Evolutionary conservation across 2,113 vertebrate species (phyloP).

Genomic region (Nesogale talazaci): DNA sequence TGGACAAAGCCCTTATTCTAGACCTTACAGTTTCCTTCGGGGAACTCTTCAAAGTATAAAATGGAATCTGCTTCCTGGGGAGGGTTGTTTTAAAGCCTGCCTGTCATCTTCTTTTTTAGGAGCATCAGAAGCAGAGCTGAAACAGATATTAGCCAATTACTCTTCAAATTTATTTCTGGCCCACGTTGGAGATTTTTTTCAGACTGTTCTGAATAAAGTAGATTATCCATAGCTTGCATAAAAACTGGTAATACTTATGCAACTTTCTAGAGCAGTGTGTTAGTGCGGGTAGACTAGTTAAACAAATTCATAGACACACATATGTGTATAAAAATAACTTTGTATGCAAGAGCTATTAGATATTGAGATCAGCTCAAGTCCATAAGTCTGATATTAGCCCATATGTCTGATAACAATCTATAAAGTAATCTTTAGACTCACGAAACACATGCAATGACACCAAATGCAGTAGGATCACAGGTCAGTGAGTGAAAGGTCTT

Average conservation of each 20-base stretch:
- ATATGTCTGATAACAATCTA: no score
- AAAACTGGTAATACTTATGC: neutral
- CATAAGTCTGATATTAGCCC: no score
- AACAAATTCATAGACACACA: no score
- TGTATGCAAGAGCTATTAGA: no score
- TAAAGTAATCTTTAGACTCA: no score
- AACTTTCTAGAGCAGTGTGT: slow-evolving; percentile 76
- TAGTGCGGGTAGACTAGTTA: no score
- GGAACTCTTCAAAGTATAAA: slow-evolving; percentile 7
- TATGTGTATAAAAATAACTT: no score
- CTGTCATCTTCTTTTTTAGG: neutral
- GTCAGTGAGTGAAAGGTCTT: no score
- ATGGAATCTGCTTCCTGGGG: neutral
- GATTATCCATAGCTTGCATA: slow-evolving; percentile 62
- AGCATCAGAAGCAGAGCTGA: neutral
- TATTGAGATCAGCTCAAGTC: no score
- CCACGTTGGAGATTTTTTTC: neutral
- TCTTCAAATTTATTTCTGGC: neutral
- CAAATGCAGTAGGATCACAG: no score
- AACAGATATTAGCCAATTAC: neutral
- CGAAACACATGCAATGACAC: no score
- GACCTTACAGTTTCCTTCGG: neutral
- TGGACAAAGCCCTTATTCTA: neutral
- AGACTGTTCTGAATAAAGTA: slow-evolving; percentile 48
- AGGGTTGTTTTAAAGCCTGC: neutral